A percentile compares a stretch with the other conserved stretches of the same genome.
phyloP scores from a whole-genome alignment of 2,797 vertebrate species.

The Cottoperca gobio region DNA sequence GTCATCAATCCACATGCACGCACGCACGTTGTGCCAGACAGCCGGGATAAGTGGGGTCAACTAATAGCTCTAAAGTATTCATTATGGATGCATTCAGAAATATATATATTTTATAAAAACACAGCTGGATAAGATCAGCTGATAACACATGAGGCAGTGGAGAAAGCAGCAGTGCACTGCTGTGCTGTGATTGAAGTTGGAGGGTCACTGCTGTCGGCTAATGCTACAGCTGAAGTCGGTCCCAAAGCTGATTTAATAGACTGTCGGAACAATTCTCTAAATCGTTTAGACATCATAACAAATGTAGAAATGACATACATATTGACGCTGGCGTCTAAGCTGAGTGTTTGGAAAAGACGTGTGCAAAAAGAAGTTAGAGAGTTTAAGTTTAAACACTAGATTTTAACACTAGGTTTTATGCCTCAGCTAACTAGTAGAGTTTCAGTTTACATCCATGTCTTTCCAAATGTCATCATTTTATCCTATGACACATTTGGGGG shows the following conservation, averaged over 20 bases:
- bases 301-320: not conserved
- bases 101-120: too few relatives aligned
- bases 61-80: not conserved
- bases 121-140: conserved; percentile 1
- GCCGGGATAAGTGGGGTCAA: too few relatives aligned
- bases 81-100: conserved; percentile 2
- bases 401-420: too few relatives aligned
- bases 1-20: conserved; percentile 38
- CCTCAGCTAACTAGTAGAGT: too few relatives aligned
- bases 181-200: not conserved
- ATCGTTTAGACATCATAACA: conserved; percentile 3
- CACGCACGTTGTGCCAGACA: too few relatives aligned
- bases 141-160: not conserved
- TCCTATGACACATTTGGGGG: too few relatives aligned
- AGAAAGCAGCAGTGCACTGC: too few relatives aligned
- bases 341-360: not conserved
- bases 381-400: too few relatives aligned
- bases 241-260: conserved; percentile 20
- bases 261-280: not conserved
- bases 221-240: conserved; percentile 10
- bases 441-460: too few relatives aligned
- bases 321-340: not conserved
- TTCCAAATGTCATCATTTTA: too few relatives aligned
- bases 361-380: not conserved
- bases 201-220: not conserved